Conservation (phyloP, 2,888 invertebrate species). For the Drosophila pseudotakahashii region DNA sequence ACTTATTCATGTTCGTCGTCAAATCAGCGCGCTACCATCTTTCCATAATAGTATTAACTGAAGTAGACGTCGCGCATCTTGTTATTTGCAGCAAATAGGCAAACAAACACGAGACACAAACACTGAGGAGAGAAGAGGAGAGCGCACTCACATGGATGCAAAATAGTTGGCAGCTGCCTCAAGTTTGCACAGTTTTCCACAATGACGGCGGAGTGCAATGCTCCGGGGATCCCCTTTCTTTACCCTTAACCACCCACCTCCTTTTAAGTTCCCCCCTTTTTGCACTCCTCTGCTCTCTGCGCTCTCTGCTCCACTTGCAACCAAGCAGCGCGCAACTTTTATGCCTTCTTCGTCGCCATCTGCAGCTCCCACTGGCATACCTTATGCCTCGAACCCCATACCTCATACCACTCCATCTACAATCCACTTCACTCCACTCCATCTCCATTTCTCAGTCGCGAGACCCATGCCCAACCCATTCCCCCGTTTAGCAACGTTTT, state of each 20-base stretch:
- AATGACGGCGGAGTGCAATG: constrained; percentile 64
- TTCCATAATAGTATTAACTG: constrained; percentile 74
- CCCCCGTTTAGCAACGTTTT: constrained; percentile 45
- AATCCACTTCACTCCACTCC: constrained; percentile 4
- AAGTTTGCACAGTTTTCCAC: constrained; percentile 31
- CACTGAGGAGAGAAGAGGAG: constrained; percentile 7
- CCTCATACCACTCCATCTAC: neutral
- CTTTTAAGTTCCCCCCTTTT: neutral
- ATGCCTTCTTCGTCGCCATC: constrained; percentile 59
- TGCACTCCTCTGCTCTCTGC: constrained; percentile 50
- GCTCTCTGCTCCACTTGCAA: constrained; percentile 71
- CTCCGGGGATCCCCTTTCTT: constrained; percentile 31
- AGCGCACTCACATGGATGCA: constrained; percentile 65
- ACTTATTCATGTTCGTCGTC: constrained; percentile 27
- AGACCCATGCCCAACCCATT: constrained; percentile 7
- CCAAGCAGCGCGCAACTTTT: constrained; percentile 75
- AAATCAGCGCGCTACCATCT: constrained; percentile 70
- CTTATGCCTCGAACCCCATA: constrained; percentile 8
- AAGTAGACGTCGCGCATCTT: constrained; percentile 39
- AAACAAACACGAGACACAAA: constrained; percentile 35
- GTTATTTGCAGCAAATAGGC: constrained; percentile 47
- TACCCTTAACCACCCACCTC: constrained; percentile 12
- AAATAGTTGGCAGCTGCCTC: constrained; percentile 76
- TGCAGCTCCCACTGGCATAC: constrained; percentile 28
- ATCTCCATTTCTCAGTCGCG: constrained; percentile 8